A percentile compares a stretch with the other conserved stretches of the same genome.
These are phyloP conservation scores for Drosophila ambigua DNA, from an alignment of 1,140 invertebrate genomes.

Conservation along the genomic window DNA sequence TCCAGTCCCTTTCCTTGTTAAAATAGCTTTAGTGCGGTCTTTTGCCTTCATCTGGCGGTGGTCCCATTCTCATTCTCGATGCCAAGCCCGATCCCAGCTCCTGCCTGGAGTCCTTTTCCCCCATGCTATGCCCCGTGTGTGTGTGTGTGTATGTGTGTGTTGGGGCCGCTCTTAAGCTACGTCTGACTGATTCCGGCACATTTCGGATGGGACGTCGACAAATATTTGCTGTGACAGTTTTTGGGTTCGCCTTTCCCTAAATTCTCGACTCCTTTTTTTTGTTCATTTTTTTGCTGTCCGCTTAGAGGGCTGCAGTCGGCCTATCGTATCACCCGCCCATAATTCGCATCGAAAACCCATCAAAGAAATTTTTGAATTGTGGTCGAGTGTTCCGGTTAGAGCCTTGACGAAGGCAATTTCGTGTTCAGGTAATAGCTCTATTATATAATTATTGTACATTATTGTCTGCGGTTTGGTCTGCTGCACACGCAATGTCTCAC, in stretches of 20 bases:
- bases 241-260: slow-evolving; percentile 7
- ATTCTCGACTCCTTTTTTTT: slow-evolving; percentile 21
- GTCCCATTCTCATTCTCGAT: too few species aligned
- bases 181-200: slow-evolving; percentile 72
- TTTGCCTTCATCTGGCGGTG: slow-evolving; percentile 49
- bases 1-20: slow-evolving; percentile 76
- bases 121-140: slow-evolving; percentile 9
- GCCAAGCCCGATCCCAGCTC: slow-evolving; percentile 9
- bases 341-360: slow-evolving; percentile 71
- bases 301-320: slow-evolving; percentile 25
- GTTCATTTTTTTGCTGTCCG: slow-evolving; percentile 1
- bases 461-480: slow-evolving; percentile 59
- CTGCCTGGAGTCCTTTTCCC: slow-evolving; percentile 44
- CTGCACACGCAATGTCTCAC: slow-evolving; percentile 29
- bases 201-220: slow-evolving; percentile 54
- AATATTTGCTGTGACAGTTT: slow-evolving; percentile 77
- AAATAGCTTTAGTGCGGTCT: slow-evolving; percentile 70
- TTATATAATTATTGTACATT: slow-evolving; percentile 80
- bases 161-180: slow-evolving; percentile 54
- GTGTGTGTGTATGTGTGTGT: slow-evolving; percentile 34
- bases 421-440: slow-evolving; percentile 67
- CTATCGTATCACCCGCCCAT: slow-evolving; percentile 20
- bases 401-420: slow-evolving; percentile 64
- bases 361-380: slow-evolving; percentile 55
- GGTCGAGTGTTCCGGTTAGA: slow-evolving; percentile 42